phyloP scores from a whole-genome alignment of 2,113 vertebrate species.

The Takifugu flavidus region DNA sequence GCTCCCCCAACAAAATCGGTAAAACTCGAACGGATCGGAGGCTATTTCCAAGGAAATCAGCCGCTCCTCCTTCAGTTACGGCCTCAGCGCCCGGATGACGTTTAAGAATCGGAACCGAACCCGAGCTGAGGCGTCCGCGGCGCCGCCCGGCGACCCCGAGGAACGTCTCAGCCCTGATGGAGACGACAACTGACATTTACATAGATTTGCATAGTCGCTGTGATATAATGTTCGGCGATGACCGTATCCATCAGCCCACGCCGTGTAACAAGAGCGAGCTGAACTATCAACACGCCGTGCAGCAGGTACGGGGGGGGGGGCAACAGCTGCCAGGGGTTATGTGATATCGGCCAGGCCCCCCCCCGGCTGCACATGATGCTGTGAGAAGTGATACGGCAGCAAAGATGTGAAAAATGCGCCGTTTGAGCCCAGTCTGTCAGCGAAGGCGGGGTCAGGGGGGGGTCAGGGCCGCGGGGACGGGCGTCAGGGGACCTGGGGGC shows the following conservation, averaged over 20 bases:
- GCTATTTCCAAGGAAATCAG: constrained; percentile 17
- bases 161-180: constrained; percentile 35
- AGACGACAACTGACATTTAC: constrained; percentile 49
- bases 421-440: constrained; percentile 21
- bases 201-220: constrained; percentile 55
- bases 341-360: constrained; percentile 50
- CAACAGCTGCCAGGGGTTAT: constrained; percentile 65
- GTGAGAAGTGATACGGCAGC: constrained; percentile 21
- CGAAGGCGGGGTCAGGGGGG: constrained; percentile 22
- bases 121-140: constrained; percentile 11
- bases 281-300: constrained; percentile 55
- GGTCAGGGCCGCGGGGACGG: constrained; percentile 23
- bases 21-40: constrained; percentile 10
- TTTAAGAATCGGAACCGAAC: constrained; percentile 40
- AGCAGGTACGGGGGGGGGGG: constrained; percentile 34
- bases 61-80: constrained; percentile 6
- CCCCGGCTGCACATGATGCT: constrained; percentile 22
- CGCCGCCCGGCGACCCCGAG: constrained; percentile 1
- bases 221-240: constrained; percentile 41
- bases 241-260: constrained; percentile 57
- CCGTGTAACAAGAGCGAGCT: constrained; percentile 56
- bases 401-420: constrained; percentile 33
- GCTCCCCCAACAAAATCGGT: constrained; percentile 8
- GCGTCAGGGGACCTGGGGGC: neutral
- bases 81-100: constrained; percentile 7